Evolutionary conservation across 2,888 invertebrate species (phyloP), one percentile per base, ranked within the genome.

Genomic region (Drosophila fungiperda): DNA sequence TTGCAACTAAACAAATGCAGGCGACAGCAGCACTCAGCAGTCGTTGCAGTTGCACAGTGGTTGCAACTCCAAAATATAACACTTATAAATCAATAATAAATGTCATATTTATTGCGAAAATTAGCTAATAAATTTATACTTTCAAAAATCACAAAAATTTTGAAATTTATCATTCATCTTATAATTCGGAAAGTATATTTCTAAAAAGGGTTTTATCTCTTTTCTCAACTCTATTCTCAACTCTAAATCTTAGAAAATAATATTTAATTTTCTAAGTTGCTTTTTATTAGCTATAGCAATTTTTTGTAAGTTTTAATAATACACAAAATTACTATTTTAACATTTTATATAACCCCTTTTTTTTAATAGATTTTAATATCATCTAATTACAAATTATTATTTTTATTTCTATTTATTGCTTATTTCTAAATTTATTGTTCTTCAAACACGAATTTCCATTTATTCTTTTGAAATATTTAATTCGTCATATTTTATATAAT

Each of bases 1-100:
- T 32, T 42, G 32, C 48, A 66, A 38, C 73, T 68, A 70, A 73
- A 78, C 73, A 84, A 78, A 81, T 73, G 71, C 61, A 35, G 38
- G 32, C 63, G 62, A 57, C 60, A 57, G 49, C 54, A 62, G 61
- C 33, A 33, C 45, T 50, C 58, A 49, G 55, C 65, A 68, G 65
- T 57, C 54, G 57, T 45, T 11, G 49, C 60, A 59, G 50, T 40
- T n/a, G 61, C 73, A 79, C 85, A 76, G 70, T 82, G 81, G 63
- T 38, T 45, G 7, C n/a, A 48, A 12, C 29, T 9, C 3, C 20
- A 15, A 1, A 15, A 1, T 17, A 8, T 4, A 1, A 48, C 11
- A 17, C 17, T 3, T 5, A 11, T 2, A 15, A 23, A 15, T 26
- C 20, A 29, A 33, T 55, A 29, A 55, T 8, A 4, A 29, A 8